These are phyloP conservation scores for Proisotoma minuta DNA, from an alignment of 2,888 invertebrate genomes.

Conservation along the genomic window DNA sequence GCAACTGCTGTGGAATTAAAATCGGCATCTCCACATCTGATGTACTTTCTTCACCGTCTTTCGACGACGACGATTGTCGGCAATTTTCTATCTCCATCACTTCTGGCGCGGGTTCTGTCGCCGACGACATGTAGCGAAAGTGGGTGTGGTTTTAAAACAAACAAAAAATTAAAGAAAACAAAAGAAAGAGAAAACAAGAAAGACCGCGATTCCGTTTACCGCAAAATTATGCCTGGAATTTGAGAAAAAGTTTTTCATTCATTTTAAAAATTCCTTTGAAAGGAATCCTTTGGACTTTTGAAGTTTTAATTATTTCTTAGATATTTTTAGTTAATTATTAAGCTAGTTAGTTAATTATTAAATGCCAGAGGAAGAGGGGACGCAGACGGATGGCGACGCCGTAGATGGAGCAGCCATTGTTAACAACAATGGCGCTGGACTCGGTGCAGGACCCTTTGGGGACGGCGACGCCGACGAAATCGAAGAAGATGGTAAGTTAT, in stretches of 20 bases:
- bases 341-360: no score
- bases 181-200: no score
- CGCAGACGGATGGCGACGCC: conserved; percentile 32
- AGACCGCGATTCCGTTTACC: no score
- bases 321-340: no score
- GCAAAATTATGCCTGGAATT: no score
- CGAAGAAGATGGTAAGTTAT: not conserved
- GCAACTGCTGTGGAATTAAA: no score
- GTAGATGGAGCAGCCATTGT: conserved; percentile 23
- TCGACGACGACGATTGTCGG: not conserved
- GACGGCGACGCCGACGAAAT: not conserved
- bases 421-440: conserved; percentile 2
- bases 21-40: not conserved
- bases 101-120: not conserved
- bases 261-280: no score
- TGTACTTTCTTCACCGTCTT: not conserved
- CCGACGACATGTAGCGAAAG: not conserved
- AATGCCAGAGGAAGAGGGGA: conserved; percentile 21
- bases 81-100: no score
- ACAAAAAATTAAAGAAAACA: no score
- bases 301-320: no score
- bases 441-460: not conserved
- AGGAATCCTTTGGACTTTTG: no score
- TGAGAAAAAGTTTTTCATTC: no score
- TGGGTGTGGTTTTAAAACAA: not conserved